Evolutionary conservation across 2,113 vertebrate genomes (phyloP), one percentile per base, ranked within the genome.

Genomic region (Excalfactoria chinensis): DNA sequence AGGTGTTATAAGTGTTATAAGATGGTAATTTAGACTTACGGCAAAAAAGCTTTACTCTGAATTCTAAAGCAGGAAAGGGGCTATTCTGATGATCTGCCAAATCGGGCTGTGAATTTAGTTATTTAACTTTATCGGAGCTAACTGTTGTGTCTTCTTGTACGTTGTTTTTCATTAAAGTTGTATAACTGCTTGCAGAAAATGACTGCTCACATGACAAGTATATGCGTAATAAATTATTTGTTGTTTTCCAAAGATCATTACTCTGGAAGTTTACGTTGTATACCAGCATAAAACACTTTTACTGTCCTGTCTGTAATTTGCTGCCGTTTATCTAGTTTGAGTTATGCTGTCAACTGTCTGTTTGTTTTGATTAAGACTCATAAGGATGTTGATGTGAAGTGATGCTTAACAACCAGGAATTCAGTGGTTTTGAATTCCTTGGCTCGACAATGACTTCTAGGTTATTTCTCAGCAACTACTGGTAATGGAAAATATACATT

Each of bases 351-450:
- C 6, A 5, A 11, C 21, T 44, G 0, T 72, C 20, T 63, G 13
- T 43, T 17, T 84, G 3, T 46, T 48, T 41, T 84, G 56, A 63
- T 5, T 34, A 34, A 70, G n/a, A 18, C 34, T 55, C 7, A 8
- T 7, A 8, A 0, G 0, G 32, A 5, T 49, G 8, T 26, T 80
- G 71, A 34, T 0, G 0, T 28, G 30, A 66, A 7, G 34, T 37
- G 4, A 2, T n/a, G 3, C 18, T 79, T 46, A 19, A 12, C 0
- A 1, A 2, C 0, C 55, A 49, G 32, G 49, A 73, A 8, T 69
- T 75, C n/a, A 44, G 30, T 30, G 3, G 22, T 69, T 1, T 32
- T 84, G 81, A 37, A 63, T 63, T 63, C 35, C 48, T 64, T 70
- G 72, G 32, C 5, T 0, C 55, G 23, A 30, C 4, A 11, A 11